Evolutionary conservation across 2,888 invertebrate species (phyloP), one percentile per base, ranked within the genome.

Genomic region (Iselma pallidipennis): DNA sequence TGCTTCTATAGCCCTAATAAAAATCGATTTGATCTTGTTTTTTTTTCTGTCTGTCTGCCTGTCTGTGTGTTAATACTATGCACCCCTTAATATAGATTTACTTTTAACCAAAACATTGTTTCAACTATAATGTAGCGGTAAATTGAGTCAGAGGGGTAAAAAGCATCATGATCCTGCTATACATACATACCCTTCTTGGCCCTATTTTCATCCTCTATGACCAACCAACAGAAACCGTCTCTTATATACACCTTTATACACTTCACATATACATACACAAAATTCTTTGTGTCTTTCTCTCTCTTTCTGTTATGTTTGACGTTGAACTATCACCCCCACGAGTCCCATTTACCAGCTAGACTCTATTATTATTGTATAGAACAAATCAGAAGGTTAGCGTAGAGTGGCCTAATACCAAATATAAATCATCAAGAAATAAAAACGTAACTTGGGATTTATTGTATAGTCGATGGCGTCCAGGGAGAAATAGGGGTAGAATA

Each of bases 351-450:
- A 78, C 78, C 79, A 76, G 78, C 76, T 80, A 78, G 79, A 80
- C 81, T 82, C 82, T 82, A 82, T 82, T 82, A 82, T 82, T 81
- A 81, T 81, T 81, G 81, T 81, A 81, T 80, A 79, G 82, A 81
- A 81, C 82, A 81, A 81, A 82, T 82, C 81, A 81, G 80, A 78
- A 80, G 80, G 81, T 81, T 80, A 78, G 79, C 76, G 78, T 42
- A 75, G 80, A 81, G 79, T 78, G 80, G 76, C 79, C 76, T 81
- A 81, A 81, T 82, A 79, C 79, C 78, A 69, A 74, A 70, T 75
- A 81, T 81, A 81, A 81, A 82, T 82, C 82, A 81, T 81, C 76
- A 76, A 70, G 71, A 75, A 80, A 80, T 80, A 80, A 80, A 80
- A 80, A 80, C 75, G 78, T 76, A 74, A 75, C 77, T 71, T 65